These are phyloP conservation scores for Labroides dimidiatus DNA, from an alignment of 2,797 vertebrate species.

Conservation along the genomic window DNA sequence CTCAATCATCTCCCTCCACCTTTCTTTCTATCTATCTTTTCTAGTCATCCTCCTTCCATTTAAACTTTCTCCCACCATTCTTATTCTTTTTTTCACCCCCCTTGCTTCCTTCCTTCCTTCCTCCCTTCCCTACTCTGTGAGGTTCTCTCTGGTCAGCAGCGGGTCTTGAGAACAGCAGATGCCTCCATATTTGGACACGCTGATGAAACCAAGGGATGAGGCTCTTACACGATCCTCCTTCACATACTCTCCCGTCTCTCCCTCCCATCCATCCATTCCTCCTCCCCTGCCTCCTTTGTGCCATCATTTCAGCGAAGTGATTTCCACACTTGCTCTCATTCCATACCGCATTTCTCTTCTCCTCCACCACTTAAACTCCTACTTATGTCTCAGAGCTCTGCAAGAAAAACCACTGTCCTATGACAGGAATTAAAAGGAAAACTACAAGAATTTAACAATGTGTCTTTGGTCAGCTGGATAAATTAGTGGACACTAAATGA, in stretches of 20 bases:
- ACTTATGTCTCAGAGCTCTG: background rate
- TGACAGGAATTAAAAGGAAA: too few species aligned
- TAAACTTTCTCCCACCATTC: constrained; percentile 45
- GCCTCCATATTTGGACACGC: constrained; percentile 86
- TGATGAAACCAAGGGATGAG: constrained; percentile 77
- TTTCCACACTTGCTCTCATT: background rate
- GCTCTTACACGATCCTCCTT: constrained; percentile 70
- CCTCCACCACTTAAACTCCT: constrained; percentile 14
- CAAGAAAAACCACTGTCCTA: too few species aligned
- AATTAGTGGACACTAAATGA: background rate
- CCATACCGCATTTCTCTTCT: background rate
- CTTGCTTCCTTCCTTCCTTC: constrained; percentile 13
- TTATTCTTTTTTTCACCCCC: constrained; percentile 7
- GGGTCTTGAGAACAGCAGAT: constrained; percentile 79
- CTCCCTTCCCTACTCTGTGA: constrained; percentile 30
- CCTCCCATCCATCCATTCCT: constrained; percentile 40
- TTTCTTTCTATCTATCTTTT: constrained; percentile 19
- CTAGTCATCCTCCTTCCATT: constrained; percentile 36
- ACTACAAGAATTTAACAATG: constrained; percentile 16
- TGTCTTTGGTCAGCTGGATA: constrained; percentile 1
- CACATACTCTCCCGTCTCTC: constrained; percentile 61
- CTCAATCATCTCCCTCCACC: constrained; percentile 7
- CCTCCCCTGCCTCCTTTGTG: constrained; percentile 47
- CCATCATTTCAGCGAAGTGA: constrained; percentile 55
- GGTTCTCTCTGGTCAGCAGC: constrained; percentile 60